Evolutionary conservation across 2,888 invertebrate species (phyloP).

Genomic region (Ophioninae sp.): DNA sequence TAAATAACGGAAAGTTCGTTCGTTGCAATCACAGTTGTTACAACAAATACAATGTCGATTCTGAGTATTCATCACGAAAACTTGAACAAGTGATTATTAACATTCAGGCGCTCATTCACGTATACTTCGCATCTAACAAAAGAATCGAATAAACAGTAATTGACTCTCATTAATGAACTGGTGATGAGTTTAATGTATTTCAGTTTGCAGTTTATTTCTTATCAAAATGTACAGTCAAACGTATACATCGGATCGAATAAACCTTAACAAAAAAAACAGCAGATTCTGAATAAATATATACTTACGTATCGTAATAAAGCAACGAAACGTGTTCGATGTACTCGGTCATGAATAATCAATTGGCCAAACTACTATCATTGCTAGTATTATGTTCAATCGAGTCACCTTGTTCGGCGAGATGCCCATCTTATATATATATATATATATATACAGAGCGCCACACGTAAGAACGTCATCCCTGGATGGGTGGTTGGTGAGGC

Average conservation of each 20-base stretch:
- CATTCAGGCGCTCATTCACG: not conserved
- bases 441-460: too few relatives aligned
- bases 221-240: slow-evolving; percentile 48
- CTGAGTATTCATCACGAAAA: not conserved
- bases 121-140: slow-evolving; percentile 1
- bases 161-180: slow-evolving; percentile 8
- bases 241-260: slow-evolving; percentile 9
- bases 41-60: not conserved
- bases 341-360: not conserved
- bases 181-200: slow-evolving; percentile 27
- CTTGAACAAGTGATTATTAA: not conserved
- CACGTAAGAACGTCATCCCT: too few relatives aligned
- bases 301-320: slow-evolving; percentile 13
- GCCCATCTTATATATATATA: slow-evolving; percentile 4
- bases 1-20: not conserved
- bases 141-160: not conserved
- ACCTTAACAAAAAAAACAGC: slow-evolving; percentile 25
- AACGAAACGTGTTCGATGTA: too few relatives aligned
- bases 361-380: slow-evolving; percentile 14
- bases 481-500: too few relatives aligned
- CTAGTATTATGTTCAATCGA: not conserved
- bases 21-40: not conserved
- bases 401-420: not conserved
- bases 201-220: slow-evolving; percentile 52
- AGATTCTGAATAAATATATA: slow-evolving; percentile 33